Base-by-base conservation (phyloP, 2,797 vertebrate genomes). In the Ctenosaura bakeri region DNA sequence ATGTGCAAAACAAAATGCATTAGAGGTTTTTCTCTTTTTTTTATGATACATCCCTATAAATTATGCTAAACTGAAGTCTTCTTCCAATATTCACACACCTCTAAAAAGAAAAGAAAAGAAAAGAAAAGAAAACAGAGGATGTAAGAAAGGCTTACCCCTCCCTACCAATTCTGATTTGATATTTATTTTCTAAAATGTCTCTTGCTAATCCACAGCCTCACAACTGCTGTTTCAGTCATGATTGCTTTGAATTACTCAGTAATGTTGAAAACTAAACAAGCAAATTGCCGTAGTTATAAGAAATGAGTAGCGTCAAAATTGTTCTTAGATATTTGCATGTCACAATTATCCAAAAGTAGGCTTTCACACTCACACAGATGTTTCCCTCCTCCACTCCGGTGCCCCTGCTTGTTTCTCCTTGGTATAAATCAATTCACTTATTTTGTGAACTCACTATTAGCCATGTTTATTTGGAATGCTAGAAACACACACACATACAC, bases 381-480 rank as follows among this genome's bases (percentile, higher is more conserved):
- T 64, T 7, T 80, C 10, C 22, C 26, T 54, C 24, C 20, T 32
- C 42, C 42, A 24, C 20, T 46, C 64, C n/a, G 32, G n/a, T 42
- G 7, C 18, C 64, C 42, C 42, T 82, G 56, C 35, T 71, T 88
- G 62, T 56, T 88, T 81, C 35, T 59, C 22, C 64, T 73, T 71
- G 50, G 56, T 80, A 26, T 52, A 81, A 69, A 88, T 87, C 42
- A 12, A 62, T 88, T 88, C n/a, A 38, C 46, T 69, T 32, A 73
- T 73, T 88, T 35, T 81, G 87, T 54, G 77, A n/a, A 80, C 20
- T 54, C 85, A 77, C 29, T 79, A 52, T 88, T 81, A 81, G 64
- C 62, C 62, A 12, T 18, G 20, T 22, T 81, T 38, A 81, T 88
- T 52, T 35, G 24, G 22, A 88, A 54, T 13, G 46, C 42, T 38